Base-by-base conservation (phyloP, 2,888 invertebrate genomes). In the Leucophenga maculata region DNA sequence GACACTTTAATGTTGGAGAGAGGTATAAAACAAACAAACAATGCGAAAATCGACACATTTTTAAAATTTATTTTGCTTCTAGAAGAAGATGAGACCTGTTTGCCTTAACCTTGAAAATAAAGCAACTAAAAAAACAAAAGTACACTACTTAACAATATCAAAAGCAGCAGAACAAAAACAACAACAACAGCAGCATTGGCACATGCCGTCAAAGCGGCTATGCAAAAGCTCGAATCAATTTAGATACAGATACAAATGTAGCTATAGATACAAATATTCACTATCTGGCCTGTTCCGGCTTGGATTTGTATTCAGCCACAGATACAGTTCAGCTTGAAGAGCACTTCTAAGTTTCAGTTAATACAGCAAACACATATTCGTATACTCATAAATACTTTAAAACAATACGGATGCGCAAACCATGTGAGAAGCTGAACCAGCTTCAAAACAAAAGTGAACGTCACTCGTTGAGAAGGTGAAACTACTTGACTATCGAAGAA, bases 41-140 rank as follows among this genome's bases (percentile, higher is more conserved):
- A 55, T 22, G 14, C 20, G 14, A 55, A 55, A 55, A 55, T 22
- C 13, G 55, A 20, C 22, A 39, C 39, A 22, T 55, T 55, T 55
- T 22, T 20, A 22, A 18, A 55, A 13, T 55, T 11, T 11, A 22
- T 52, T n/a, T 54, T 54, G 54, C 54, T 54, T 54, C 20, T 54
- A 54, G 54, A 62, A n/a, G 72, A 48, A 69, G 73, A 74, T 73
- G 73, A 66, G 65, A 76, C 71, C 72, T 66, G 73, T 74, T 76
- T 73, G 67, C 71, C 74, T 76, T 70, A 75, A 75, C 75, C 74
- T 76, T 76, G 75, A 75, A 74, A 52, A 55, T 52, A 20, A 50
- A 26, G 52, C 22, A 31, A 57, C 26, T 31, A 31, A 26, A n/a
- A 44, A 44, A 46, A 64, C 64, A 39, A 44, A 39, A 39, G 39